Conservation (phyloP, 2,797 vertebrate genomes). For the Remorina albescens region DNA sequence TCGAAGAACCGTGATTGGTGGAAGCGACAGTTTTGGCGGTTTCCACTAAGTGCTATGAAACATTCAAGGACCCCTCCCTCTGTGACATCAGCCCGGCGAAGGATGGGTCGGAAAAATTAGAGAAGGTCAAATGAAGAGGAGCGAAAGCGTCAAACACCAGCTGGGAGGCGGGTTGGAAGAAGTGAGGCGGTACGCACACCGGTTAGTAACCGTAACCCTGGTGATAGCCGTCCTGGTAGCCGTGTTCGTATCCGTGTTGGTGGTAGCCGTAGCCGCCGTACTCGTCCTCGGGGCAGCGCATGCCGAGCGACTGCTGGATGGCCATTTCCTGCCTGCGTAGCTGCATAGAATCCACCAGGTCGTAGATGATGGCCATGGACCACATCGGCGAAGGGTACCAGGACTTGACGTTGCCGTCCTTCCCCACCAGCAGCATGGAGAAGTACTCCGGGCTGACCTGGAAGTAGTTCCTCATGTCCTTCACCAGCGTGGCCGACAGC, state of each 20-base stretch:
- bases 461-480: constrained; percentile 98
- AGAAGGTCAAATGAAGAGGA: constrained; percentile 22
- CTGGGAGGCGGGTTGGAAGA: constrained; percentile 3
- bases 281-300: constrained; percentile 98
- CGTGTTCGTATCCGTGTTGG: constrained; percentile 95
- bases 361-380: constrained; percentile 98
- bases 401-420: constrained; percentile 98
- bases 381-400: constrained; percentile 99
- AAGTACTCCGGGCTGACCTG: constrained; percentile 98
- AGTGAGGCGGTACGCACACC: constrained; percentile 29
- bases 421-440: constrained; percentile 98
- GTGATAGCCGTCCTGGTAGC: constrained; percentile 94
- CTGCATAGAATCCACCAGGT: constrained; percentile 99
- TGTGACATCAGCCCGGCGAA: constrained; percentile 2
- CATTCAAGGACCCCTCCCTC: constrained; percentile 30
- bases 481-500: constrained; percentile 89
- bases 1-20: constrained; percentile 42
- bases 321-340: constrained; percentile 98
- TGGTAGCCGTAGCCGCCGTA: constrained; percentile 98
- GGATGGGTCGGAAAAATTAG: constrained; percentile 21
- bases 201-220: constrained; percentile 94
- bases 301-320: constrained; percentile 97
- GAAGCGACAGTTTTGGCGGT: constrained; percentile 41
- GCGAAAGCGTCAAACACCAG: neutral
- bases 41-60: constrained; percentile 74